These are phyloP conservation scores for Formica exsecta DNA, from an alignment of 1,140 invertebrate species.

Conservation along the genomic window DNA sequence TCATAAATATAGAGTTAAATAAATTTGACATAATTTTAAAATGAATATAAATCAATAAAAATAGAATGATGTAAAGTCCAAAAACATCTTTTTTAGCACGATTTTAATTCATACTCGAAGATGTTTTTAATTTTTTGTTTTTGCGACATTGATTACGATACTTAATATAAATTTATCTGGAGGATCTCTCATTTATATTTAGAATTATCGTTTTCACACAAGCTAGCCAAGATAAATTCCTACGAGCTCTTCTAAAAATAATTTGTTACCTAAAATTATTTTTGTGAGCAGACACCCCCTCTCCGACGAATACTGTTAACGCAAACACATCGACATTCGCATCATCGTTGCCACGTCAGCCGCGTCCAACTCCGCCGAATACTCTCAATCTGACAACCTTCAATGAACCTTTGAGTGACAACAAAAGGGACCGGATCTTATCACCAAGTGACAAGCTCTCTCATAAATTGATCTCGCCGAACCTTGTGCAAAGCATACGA, in stretches of 20 bases:
- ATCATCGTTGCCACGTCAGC: conserved; percentile 86
- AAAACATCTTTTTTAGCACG: neutral
- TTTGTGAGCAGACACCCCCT: conserved; percentile 75
- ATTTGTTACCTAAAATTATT: conserved; percentile 34
- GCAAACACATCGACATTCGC: conserved; percentile 81
- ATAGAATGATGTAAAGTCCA: neutral
- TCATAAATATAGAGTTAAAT: neutral
- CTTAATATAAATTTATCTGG: neutral
- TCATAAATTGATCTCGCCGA: conserved; percentile 84
- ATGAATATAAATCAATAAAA: neutral
- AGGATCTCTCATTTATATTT: conserved; percentile 6
- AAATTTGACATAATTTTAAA: neutral
- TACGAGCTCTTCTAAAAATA: conserved; percentile 25
- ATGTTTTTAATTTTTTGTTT: neutral
- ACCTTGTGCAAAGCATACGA: conserved; percentile 84
- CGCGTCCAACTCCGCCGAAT: conserved; percentile 93
- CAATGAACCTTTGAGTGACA: conserved; percentile 82
- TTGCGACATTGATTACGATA: neutral
- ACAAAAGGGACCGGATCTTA: conserved; percentile 79
- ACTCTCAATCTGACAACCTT: conserved; percentile 90
- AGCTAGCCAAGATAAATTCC: neutral
- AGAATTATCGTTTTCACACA: neutral
- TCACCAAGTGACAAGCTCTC: conserved; percentile 82
- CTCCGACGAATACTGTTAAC: conserved; percentile 80
- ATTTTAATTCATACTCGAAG: neutral